Percentiles rank a stretch among this genome's conserved stretches.
Evolutionary conservation across 2,888 invertebrate genomes (phyloP).

Genomic region (Hirtodrosophila cameraria): DNA sequence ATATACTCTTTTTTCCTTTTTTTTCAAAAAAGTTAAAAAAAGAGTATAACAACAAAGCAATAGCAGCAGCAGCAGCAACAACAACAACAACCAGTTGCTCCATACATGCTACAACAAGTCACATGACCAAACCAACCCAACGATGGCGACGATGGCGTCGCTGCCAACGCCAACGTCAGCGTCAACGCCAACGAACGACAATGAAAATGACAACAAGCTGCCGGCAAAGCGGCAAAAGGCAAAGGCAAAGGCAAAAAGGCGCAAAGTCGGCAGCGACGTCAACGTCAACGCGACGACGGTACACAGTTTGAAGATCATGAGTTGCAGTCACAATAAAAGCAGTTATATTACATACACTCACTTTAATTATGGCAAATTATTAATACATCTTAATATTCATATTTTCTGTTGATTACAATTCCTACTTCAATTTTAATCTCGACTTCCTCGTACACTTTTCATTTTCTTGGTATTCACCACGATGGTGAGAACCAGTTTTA

Average conservation of each 20-base stretch:
- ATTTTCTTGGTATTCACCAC: too few relatives aligned
- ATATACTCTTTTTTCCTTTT: too few relatives aligned
- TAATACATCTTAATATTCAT: too few relatives aligned
- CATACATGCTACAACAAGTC: constrained; percentile 69
- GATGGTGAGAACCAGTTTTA: too few relatives aligned
- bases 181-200: constrained; percentile 34
- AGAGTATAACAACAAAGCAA: constrained; percentile 35
- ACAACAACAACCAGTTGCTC: constrained; percentile 73
- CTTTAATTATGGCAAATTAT: constrained; percentile 13
- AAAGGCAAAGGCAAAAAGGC: constrained; percentile 15
- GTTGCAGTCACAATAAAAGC: too few relatives aligned
- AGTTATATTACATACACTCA: neutral
- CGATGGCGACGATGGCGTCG: constrained; percentile 64
- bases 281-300: constrained; percentile 2
- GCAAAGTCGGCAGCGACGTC: constrained; percentile 27
- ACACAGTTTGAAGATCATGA: constrained; percentile 24
- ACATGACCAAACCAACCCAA: constrained; percentile 74
- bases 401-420: too few relatives aligned
- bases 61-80: constrained; percentile 24
- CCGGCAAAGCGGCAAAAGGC: constrained; percentile 9
- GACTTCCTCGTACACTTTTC: too few relatives aligned
- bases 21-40: constrained; percentile 73
- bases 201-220: constrained; percentile 54
- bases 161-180: constrained; percentile 31
- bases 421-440: too few relatives aligned